Evolutionary conservation across 2,113 vertebrate genomes (phyloP).

Genomic region (Macquaria ambigua): DNA sequence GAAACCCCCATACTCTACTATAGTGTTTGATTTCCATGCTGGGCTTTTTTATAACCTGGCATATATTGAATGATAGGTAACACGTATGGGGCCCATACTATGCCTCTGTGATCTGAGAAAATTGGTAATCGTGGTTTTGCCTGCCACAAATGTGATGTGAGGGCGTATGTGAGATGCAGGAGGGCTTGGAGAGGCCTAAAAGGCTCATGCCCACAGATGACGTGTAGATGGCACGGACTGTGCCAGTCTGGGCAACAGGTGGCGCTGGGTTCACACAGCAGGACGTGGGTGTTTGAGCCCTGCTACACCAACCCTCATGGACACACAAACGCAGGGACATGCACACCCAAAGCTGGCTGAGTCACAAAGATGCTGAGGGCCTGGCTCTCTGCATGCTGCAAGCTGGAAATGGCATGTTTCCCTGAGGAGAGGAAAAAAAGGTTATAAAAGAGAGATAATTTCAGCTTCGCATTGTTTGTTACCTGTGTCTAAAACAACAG

Average conservation of each 20-base stretch:
- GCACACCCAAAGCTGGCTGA: constrained; percentile 63
- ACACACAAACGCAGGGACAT: constrained; percentile 42
- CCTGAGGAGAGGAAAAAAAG: constrained; percentile 27
- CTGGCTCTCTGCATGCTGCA: constrained; percentile 40
- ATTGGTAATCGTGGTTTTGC: not conserved
- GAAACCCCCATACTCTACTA: not conserved
- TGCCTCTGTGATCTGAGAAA: constrained; percentile 23
- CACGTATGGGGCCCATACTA: not conserved
- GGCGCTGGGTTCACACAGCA: constrained; percentile 81
- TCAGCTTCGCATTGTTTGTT: constrained; percentile 13
- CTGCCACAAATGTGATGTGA: constrained; percentile 42
- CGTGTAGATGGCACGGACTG: constrained; percentile 60
- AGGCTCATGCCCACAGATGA: constrained; percentile 67
- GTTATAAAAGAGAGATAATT: constrained; percentile 22
- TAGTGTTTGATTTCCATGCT: constrained; percentile 21
- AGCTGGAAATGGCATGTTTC: constrained; percentile 56
- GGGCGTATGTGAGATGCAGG: constrained; percentile 48
- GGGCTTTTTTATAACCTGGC: not conserved
- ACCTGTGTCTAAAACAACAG: constrained; percentile 9
- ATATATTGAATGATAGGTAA: not conserved
- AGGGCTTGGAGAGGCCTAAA: constrained; percentile 40
- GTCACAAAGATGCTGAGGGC: constrained; percentile 62
- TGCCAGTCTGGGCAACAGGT: constrained; percentile 83
- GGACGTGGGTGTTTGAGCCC: constrained; percentile 79
- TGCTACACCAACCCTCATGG: constrained; percentile 62